phyloP scores from a whole-genome alignment of 92 coral and sea anemone genomes.

The Paramuricea clavata region DNA sequence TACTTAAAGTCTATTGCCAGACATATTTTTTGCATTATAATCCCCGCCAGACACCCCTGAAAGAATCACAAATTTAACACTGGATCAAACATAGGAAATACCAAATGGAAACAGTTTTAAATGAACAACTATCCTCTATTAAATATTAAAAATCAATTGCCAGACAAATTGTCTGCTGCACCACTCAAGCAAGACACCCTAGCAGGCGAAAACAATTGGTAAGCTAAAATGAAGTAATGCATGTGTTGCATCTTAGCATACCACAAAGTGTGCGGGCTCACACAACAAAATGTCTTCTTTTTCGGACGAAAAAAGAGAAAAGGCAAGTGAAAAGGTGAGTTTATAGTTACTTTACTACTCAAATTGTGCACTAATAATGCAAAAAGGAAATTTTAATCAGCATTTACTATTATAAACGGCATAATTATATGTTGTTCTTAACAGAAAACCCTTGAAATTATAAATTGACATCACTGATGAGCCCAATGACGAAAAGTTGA shows the following conservation, averaged over 20 bases:
- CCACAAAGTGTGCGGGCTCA: conserved; percentile 5
- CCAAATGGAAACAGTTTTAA: not conserved
- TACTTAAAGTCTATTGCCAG: too few relatives aligned
- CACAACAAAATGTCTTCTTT: not conserved
- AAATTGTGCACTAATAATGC: not conserved
- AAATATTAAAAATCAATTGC: not conserved
- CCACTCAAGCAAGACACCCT: not conserved
- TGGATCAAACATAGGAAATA: not conserved
- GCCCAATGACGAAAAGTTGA: not conserved
- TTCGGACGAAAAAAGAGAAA: not conserved
- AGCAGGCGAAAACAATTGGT: not conserved
- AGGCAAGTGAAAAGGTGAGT: not conserved
- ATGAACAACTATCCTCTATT: too few relatives aligned
- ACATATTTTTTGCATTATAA: not conserved
- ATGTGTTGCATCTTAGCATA: not conserved
- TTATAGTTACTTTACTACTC: not conserved
- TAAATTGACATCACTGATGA: too few relatives aligned
- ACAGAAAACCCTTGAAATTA: too few relatives aligned
- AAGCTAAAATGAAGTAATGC: not conserved
- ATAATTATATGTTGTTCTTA: not conserved
- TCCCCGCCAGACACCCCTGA: not conserved
- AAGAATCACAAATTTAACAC: not conserved
- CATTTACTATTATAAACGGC: not conserved
- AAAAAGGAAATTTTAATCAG: not conserved
- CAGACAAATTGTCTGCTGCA: conserved; percentile 11